Percentiles rank a stretch among this genome's conserved stretches.
These are phyloP conservation scores for Acleris literana DNA, from an alignment of 2,888 invertebrate genomes.

Conservation along the genomic window DNA sequence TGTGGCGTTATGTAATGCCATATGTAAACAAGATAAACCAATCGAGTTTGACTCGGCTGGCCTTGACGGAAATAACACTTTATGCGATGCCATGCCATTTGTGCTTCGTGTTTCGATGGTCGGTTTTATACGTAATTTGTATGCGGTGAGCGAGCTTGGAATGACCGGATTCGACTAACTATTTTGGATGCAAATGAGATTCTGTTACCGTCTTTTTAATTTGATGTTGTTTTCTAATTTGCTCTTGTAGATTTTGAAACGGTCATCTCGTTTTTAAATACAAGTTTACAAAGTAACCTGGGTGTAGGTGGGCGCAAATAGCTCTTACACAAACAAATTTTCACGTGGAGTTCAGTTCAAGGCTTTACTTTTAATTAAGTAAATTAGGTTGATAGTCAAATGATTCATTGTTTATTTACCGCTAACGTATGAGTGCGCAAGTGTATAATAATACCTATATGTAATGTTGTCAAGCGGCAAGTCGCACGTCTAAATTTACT, in stretches of 20 bases:
- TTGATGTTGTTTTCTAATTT: too few relatives aligned
- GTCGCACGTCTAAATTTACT: slow-evolving; percentile 53
- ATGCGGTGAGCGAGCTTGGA: slow-evolving; percentile 1
- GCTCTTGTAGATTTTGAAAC: too few relatives aligned
- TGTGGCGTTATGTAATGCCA: slow-evolving; percentile 33
- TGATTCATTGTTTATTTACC: too few relatives aligned
- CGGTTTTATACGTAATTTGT: slow-evolving; percentile 20
- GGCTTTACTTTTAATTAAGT: too few relatives aligned
- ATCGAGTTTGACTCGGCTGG: slow-evolving; percentile 6
- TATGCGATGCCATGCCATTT: slow-evolving; percentile 16
- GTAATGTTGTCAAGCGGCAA: slow-evolving; percentile 38
- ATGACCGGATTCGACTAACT: not conserved
- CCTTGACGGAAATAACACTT: slow-evolving; percentile 30
- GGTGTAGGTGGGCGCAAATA: too few relatives aligned
- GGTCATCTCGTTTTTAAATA: too few relatives aligned
- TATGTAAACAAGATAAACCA: slow-evolving; percentile 28
- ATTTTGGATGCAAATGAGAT: slow-evolving; percentile 8
- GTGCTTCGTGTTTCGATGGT: slow-evolving; percentile 20
- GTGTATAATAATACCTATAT: too few relatives aligned
- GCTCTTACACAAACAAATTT: too few relatives aligned
- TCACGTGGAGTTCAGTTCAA: too few relatives aligned
- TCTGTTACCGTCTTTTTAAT: not conserved
- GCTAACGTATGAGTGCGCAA: too few relatives aligned
- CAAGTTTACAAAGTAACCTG: too few relatives aligned
- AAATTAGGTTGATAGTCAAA: too few relatives aligned